Conservation (phyloP, 2,113 vertebrate genomes). For the Hiodon alosoides region DNA sequence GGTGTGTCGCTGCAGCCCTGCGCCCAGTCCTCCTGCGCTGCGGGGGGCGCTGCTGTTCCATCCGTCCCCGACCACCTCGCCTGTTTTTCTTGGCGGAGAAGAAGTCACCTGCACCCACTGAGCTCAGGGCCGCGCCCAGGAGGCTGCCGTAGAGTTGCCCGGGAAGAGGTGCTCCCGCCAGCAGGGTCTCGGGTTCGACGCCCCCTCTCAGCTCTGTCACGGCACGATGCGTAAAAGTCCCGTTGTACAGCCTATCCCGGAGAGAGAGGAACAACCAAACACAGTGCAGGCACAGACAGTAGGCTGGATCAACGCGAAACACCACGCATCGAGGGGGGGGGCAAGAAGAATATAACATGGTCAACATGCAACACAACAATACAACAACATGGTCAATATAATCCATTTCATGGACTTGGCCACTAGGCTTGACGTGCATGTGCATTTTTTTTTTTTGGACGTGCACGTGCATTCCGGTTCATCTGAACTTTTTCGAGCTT, state of each 20-base stretch:
- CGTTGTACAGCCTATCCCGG: slow-evolving; percentile 9
- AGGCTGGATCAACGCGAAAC: not conserved
- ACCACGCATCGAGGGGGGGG: not conserved
- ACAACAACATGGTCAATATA: too few species aligned
- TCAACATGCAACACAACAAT: too few species aligned
- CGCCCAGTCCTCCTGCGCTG: too few species aligned
- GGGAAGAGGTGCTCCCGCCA: not conserved
- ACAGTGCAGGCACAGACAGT: not conserved
- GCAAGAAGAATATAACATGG: too few species aligned
- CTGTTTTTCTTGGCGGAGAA: slow-evolving; percentile 1
- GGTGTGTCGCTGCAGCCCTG: not conserved
- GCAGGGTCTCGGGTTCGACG: not conserved
- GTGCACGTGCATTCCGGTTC: too few species aligned
- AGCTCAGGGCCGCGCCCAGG: not conserved
- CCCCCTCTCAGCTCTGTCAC: not conserved
- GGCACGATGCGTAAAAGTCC: not conserved
- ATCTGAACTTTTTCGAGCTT: too few species aligned
- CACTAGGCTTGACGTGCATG: too few species aligned
- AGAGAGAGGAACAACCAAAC: not conserved
- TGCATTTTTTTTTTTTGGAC: too few species aligned
- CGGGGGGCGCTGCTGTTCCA: too few species aligned
- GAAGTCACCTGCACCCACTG: not conserved
- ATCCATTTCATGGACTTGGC: too few species aligned
- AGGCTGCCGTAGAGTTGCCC: not conserved
- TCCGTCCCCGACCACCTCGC: not conserved